Base-by-base conservation (phyloP, 2,888 invertebrate species). In the Syrphus vitripennis region DNA sequence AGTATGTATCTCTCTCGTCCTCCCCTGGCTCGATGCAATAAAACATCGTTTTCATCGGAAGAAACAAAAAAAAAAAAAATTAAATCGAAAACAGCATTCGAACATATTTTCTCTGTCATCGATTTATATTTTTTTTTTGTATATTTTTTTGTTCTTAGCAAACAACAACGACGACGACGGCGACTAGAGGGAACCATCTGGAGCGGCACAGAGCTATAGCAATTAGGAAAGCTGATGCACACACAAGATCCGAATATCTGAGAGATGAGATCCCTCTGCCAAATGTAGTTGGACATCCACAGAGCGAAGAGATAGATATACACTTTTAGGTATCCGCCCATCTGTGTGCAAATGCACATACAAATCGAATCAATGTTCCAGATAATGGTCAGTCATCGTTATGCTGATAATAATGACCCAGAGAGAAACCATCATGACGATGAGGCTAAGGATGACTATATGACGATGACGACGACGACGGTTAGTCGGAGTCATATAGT, bases 361-460 rank as follows among this genome's bases (percentile, higher is more conserved):
- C 84, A 86, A 86, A 86, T 86, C 84, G 84, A 86, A 86, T 86
- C 84, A 82, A 86, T 86, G 84, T 86, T 86, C 82, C 84, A 82
- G 84, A 86, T 86, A 86, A 86, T 86, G 84, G 84, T 82, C 84
- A 86, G 84, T 77, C 84, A 82, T 86, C 84, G 84, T 86, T 86
- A 72, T 86, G 82, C 84, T 82, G 84, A 86, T 86, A 86, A 86
- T 86, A 86, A 86, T 86, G 84, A 86, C 84, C 84, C 84, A 81
- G 69, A 77, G 55, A 70, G 55, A 21, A 34, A 53, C 34, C 57
- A 57, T 59, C 57, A 57, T 59, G 70, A 26, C 45, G 63, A 45
- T 65, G 63, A 65, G 29, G 19, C 19, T 59, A 14, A 65, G 45
- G 16, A 65, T 45, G 65, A 50, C 24, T 21, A 50, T 26, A 37